Percentiles rank a stretch among this genome's conserved stretches.
Evolutionary conservation across 1,140 invertebrate genomes (phyloP).

Genomic region (Rhopalosiphum maidis): DNA sequence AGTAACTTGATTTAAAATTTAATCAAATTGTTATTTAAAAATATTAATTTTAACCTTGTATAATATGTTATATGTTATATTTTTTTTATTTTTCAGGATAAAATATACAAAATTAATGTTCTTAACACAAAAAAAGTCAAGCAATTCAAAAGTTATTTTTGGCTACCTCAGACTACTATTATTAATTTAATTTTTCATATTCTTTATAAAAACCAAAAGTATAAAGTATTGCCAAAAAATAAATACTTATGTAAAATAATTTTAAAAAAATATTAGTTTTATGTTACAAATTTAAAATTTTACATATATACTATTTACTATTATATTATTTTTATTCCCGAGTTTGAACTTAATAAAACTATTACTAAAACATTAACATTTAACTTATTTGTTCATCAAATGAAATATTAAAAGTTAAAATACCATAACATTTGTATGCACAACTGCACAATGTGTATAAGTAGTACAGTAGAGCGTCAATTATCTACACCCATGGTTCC

Average conservation of each 20-base stretch:
- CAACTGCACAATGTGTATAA: background rate
- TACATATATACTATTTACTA: too few relatives aligned
- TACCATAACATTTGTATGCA: background rate
- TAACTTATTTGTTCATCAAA: too few relatives aligned
- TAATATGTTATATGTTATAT: background rate
- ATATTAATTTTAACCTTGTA: background rate
- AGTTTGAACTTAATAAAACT: too few relatives aligned
- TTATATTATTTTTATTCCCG: too few relatives aligned
- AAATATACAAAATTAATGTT: background rate
- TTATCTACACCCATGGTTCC: too few relatives aligned
- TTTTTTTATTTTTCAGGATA: background rate
- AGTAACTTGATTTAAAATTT: background rate
- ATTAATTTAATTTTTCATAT: background rate
- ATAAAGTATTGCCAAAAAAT: background rate
- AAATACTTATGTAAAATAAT: background rate
- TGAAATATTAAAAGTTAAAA: too few relatives aligned
- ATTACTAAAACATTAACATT: too few relatives aligned
- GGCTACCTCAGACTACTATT: background rate
- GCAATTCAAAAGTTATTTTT: background rate
- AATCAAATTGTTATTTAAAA: background rate
- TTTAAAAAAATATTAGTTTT: background rate
- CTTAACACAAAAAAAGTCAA: background rate
- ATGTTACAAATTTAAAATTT: background rate
- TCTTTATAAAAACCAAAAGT: background rate
- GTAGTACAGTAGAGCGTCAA: background rate